These are phyloP conservation scores for Mus caroli DNA, from an alignment of 2,797 vertebrate species.

Conservation along the genomic window DNA sequence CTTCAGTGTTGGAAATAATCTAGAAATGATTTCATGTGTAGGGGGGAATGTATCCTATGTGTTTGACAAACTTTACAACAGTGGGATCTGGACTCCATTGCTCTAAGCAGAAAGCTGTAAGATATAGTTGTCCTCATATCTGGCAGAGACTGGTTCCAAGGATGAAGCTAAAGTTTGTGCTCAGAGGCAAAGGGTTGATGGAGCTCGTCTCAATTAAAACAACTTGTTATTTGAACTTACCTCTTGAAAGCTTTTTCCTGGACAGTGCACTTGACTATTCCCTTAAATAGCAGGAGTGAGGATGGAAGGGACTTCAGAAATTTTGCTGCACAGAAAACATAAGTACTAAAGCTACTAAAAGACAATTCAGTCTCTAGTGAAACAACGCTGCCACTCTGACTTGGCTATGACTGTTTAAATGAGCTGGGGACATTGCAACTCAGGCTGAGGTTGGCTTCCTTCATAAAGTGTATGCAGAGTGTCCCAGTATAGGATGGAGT, in stretches of 20 bases:
- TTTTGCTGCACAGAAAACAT: neutral
- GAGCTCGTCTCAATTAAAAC: neutral
- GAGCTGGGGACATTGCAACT: neutral
- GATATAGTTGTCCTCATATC: neutral
- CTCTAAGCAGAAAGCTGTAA: neutral
- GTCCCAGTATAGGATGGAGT: neutral
- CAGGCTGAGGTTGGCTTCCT: constrained; percentile 1
- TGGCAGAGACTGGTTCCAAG: neutral
- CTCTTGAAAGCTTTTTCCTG: neutral
- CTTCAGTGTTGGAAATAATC: neutral
- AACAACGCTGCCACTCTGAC: neutral
- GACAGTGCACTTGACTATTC: neutral
- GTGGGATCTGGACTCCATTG: neutral
- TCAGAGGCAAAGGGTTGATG: neutral
- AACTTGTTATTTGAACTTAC: neutral
- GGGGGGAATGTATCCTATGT: neutral
- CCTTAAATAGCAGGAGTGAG: constrained; percentile 13
- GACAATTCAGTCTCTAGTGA: neutral
- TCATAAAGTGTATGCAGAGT: neutral
- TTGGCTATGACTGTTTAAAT: neutral
- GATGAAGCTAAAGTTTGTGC: neutral
- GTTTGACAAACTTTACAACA: neutral
- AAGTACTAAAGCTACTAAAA: neutral
- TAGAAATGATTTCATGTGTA: neutral
- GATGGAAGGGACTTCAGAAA: neutral